Evolutionary conservation across 2,797 vertebrate species (phyloP).

Genomic region (Sebastes itinus): DNA sequence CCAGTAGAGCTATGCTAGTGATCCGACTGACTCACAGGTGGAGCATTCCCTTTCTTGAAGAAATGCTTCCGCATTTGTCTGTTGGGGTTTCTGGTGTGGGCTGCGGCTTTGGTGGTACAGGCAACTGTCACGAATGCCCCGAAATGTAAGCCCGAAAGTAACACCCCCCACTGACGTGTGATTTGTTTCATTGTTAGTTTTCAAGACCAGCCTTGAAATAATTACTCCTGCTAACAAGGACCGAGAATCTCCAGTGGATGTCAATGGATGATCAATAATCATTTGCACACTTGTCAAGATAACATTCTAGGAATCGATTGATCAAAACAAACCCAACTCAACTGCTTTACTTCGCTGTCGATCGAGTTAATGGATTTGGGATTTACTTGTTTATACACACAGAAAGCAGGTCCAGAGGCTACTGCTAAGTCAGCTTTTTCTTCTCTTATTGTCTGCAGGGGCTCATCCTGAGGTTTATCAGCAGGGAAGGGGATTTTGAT

Average conservation of each 20-base stretch:
- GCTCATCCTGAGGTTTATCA: constrained; percentile 56
- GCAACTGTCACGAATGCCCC: constrained; percentile 40
- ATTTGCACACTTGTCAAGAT: constrained; percentile 64
- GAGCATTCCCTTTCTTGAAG: constrained; percentile 61
- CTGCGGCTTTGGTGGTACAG: not conserved
- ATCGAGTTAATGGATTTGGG: constrained; percentile 55
- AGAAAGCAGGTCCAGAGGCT: constrained; percentile 30
- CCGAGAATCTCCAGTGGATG: not conserved
- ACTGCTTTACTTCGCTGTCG: constrained; percentile 35
- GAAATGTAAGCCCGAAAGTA: constrained; percentile 15
- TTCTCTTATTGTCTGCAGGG: constrained; percentile 40
- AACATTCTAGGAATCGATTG: constrained; percentile 58
- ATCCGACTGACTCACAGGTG: constrained; percentile 66
- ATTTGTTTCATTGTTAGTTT: constrained; percentile 1
- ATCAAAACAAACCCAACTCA: constrained; percentile 38
- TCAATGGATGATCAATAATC: constrained; percentile 58
- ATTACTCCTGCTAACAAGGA: constrained; percentile 24
- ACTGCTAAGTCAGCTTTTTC: constrained; percentile 58
- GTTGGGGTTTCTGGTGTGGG: not conserved
- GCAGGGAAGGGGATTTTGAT: constrained; percentile 48
- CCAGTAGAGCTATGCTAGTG: constrained; percentile 54
- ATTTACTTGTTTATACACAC: constrained; percentile 47
- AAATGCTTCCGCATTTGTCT: constrained; percentile 40
- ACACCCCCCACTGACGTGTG: not conserved
- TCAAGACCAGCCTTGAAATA: constrained; percentile 20